Conservation (phyloP, 2,888 invertebrate species). For the Dasysyrphus albostriatus region DNA sequence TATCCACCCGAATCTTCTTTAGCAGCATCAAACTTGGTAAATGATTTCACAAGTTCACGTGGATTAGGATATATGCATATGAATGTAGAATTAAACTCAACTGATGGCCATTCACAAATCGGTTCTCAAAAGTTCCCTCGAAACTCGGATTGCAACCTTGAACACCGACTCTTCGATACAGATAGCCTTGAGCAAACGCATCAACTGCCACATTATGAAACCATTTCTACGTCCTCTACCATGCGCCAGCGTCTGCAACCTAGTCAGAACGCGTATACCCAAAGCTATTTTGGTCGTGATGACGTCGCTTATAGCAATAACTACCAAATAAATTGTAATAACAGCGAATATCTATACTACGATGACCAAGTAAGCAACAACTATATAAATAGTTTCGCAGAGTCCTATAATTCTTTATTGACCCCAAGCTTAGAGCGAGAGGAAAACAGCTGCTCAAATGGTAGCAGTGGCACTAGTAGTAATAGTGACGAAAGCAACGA, state of each 20-base stretch:
- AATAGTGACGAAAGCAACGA: slow-evolving; percentile 34
- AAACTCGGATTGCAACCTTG: slow-evolving; percentile 4
- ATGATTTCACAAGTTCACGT: slow-evolving; percentile 78
- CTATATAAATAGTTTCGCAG: slow-evolving; percentile 81
- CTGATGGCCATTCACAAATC: slow-evolving; percentile 44
- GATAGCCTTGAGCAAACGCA: slow-evolving; percentile 44
- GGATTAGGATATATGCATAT: slow-evolving; percentile 77
- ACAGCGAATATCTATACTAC: slow-evolving; percentile 58
- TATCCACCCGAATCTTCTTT: slow-evolving; percentile 91
- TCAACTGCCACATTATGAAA: slow-evolving; percentile 57
- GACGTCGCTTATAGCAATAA: slow-evolving; percentile 71
- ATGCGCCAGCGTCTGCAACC: slow-evolving; percentile 46
- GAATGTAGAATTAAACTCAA: slow-evolving; percentile 74
- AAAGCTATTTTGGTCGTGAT: slow-evolving; percentile 41
- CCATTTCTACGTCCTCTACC: slow-evolving; percentile 37
- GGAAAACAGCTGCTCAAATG: slow-evolving; percentile 53
- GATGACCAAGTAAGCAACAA: slow-evolving; percentile 66
- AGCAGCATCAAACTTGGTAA: slow-evolving; percentile 26
- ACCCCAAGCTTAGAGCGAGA: slow-evolving; percentile 76
- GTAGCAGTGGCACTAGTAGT: slow-evolving; percentile 40
- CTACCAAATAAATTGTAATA: slow-evolving; percentile 76
- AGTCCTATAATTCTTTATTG: slow-evolving; percentile 82
- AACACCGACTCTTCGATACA: slow-evolving; percentile 7
- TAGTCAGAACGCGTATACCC: slow-evolving; percentile 26
- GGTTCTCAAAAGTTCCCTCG: slow-evolving; percentile 14